Evolutionary conservation across 2,113 vertebrate genomes (phyloP).

Genomic region (Otolemur garnettii): DNA sequence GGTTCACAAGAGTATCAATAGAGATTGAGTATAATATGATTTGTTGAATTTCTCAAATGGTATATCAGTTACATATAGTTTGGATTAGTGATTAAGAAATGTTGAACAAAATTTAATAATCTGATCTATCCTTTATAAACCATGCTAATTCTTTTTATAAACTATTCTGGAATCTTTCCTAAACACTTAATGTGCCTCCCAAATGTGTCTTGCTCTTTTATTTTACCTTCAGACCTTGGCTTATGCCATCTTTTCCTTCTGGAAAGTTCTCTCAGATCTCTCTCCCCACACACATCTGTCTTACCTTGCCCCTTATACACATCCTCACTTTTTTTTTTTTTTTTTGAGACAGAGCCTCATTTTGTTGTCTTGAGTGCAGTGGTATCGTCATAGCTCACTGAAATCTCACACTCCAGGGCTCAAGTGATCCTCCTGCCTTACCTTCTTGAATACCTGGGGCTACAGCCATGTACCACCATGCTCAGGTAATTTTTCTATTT

Average conservation of each 20-base stretch:
- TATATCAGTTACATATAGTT: neutral
- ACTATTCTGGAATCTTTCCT: neutral
- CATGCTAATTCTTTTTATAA: neutral
- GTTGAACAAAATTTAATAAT: neutral
- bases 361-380: too few relatives aligned
- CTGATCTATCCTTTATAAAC: neutral
- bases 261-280: neutral
- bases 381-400: too few relatives aligned
- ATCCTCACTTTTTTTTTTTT: neutral
- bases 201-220: neutral
- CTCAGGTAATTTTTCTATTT: too few relatives aligned
- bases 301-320: neutral
- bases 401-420: too few relatives aligned
- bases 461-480: too few relatives aligned
- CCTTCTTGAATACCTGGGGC: too few relatives aligned
- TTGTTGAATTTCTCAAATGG: neutral
- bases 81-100: neutral
- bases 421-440: too few relatives aligned
- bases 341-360: neutral
- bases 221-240: neutral
- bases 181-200: neutral
- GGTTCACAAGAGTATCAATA: neutral
- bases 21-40: neutral
- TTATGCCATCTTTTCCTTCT: neutral
- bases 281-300: neutral